Evolutionary conservation across 2,888 invertebrate species (phyloP), one percentile per base, ranked within the genome.

Genomic region (Oscheius sp.): DNA sequence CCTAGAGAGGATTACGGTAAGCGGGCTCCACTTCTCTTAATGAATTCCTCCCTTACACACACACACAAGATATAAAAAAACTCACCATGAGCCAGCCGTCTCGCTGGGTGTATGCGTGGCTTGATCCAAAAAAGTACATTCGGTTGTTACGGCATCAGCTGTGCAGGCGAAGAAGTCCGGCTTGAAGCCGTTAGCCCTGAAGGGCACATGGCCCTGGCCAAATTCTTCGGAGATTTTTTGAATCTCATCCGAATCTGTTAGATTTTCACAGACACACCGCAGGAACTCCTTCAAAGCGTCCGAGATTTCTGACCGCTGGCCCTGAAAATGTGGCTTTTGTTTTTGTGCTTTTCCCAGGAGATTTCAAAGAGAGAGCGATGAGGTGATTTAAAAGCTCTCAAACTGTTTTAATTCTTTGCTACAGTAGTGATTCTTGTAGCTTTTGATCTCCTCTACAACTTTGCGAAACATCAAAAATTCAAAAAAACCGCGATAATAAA

Each of bases 101-200:
- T 83, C 83, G 27, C 75, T 79, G 2, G 81, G 65, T 27, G 73
- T 70, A 72, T 83, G 83, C 1, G 79, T 74, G 4, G 83, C 83
- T 53, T 71, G 74, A 71, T 83, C 83, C 12, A 83, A 69, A 52
- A 82, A 83, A 8, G 80, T 78, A 69, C 83, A 83, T 65, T 83
- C 83, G 12, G 83, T 83, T 37, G 82, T 81, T 50, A 82, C 78
- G 15, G 81, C 81, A 71, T 83, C 82, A 17, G 83, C 82, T 6
- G 79, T 80, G 50, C 73, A 72, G n/a, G 78, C 80, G 63, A 83
- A 83, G 71, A 81, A 83, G 66, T 83, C 83, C 0, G 75, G 75
- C 39, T 82, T 82, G 74, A 83, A 83, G 37, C 81, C 82, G 46
- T 68, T 64, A 15, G 71, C 58, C 17, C 83, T 71, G 53, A 79